A percentile compares a stretch with the other conserved stretches of the same genome.
These are phyloP conservation scores for Amphilophus citrinellus DNA, from an alignment of 2,113 vertebrate species.

Conservation along the genomic window DNA sequence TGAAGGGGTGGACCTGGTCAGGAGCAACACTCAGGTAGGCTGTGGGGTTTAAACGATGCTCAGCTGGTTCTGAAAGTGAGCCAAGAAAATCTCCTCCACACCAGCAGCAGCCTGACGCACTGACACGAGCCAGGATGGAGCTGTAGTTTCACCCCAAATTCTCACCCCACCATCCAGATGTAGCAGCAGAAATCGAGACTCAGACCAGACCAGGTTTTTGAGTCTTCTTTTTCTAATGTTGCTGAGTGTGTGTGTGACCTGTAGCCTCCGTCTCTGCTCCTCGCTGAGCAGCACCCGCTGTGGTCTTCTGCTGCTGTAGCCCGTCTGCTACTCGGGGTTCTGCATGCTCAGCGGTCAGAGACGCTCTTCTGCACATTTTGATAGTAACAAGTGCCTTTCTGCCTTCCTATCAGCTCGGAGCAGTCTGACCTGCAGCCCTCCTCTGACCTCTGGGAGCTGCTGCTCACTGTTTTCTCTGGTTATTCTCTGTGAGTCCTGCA, in stretches of 20 bases:
- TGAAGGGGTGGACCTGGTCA: not conserved
- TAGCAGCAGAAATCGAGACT: not conserved
- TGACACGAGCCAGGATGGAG: not conserved
- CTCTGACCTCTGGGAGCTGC: not conserved
- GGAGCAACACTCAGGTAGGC: not conserved
- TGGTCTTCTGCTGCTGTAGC: not conserved
- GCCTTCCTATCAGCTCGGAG: too few relatives aligned
- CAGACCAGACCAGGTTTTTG: not conserved
- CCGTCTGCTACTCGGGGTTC: not conserved
- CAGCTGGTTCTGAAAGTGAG: not conserved
- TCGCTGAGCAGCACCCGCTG: not conserved
- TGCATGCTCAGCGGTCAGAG: not conserved
- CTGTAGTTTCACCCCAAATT: not conserved
- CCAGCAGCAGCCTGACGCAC: not conserved
- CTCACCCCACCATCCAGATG: not conserved
- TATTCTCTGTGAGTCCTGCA: not conserved
- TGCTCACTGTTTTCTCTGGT: not conserved
- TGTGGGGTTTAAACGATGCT: not conserved
- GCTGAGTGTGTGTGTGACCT: not conserved
- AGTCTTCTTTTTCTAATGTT: not conserved
- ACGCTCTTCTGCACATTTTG: not conserved
- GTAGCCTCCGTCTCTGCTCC: not conserved
- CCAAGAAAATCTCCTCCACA: not conserved
- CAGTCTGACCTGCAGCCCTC: not conserved
- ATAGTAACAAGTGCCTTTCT: too few relatives aligned